Conservation (phyloP, 2,113 vertebrate species). For the Morphnarchus princeps region DNA sequence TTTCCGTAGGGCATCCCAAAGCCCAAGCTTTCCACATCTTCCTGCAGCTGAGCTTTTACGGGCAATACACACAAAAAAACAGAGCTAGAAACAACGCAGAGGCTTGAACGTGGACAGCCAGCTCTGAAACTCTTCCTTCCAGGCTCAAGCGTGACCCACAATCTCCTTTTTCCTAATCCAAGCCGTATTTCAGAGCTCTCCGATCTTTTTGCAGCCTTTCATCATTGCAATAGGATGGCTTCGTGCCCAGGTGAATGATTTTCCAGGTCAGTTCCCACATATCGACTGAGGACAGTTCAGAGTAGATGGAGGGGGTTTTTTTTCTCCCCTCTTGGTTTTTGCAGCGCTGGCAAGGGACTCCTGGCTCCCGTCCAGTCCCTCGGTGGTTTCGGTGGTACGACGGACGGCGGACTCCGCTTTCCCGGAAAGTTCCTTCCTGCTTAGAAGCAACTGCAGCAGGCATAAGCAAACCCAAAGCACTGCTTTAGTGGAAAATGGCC, state of each 20-base stretch:
- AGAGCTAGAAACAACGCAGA: neutral
- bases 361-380: neutral
- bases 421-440: neutral
- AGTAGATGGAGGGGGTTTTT: neutral
- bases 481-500: neutral
- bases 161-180: neutral
- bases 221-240: neutral
- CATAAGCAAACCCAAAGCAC: neutral
- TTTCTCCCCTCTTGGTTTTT: neutral
- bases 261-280: neutral
- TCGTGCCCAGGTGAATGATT: neutral
- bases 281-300: neutral
- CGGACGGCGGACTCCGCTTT: neutral
- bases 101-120: neutral
- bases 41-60: neutral
- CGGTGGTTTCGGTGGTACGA: neutral
- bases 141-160: neutral
- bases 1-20: neutral
- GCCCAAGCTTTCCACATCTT: neutral
- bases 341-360: neutral
- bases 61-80: neutral
- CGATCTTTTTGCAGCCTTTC: neutral
- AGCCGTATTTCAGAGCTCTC: neutral
- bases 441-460: neutral
- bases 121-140: neutral